phyloP scores from a whole-genome alignment of 1,140 invertebrate genomes.

The Halesus radiatus region DNA sequence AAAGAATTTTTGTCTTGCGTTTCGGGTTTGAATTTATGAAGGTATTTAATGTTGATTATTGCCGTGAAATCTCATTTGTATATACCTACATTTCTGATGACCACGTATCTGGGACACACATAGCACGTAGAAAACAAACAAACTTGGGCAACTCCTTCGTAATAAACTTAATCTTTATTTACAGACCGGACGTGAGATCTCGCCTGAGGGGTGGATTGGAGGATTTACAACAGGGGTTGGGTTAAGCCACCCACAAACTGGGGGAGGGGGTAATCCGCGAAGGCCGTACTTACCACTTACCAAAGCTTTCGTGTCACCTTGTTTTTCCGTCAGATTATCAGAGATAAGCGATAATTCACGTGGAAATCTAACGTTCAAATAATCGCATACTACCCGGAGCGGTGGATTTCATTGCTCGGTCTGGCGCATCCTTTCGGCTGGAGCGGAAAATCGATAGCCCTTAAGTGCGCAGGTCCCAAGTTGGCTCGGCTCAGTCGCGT shows the following conservation, averaged over 20 bases:
- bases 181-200: slow-evolving; percentile 7
- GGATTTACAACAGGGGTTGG: not conserved
- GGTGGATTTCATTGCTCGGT: not conserved
- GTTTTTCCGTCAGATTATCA: not conserved
- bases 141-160: not conserved
- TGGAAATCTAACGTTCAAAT: not conserved
- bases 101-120: not conserved
- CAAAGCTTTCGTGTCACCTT: not conserved
- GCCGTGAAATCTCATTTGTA: too few species aligned
- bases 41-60: too few species aligned
- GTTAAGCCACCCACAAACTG: not conserved
- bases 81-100: too few species aligned
- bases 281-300: not conserved
- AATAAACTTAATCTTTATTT: slow-evolving; percentile 38
- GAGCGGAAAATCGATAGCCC: slow-evolving; percentile 51
- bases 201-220: slow-evolving; percentile 8
- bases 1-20: too few species aligned
- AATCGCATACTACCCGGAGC: not conserved
- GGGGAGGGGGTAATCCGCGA: not conserved
- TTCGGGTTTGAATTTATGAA: too few species aligned
- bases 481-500: slow-evolving; percentile 44
- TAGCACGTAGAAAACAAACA: not conserved
- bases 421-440: slow-evolving; percentile 26
- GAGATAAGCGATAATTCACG: not conserved
- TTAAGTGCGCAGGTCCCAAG: slow-evolving; percentile 45